A percentile compares a stretch with the other conserved stretches of the same genome.
phyloP scores from a whole-genome alignment of 2,888 invertebrate species.

The Ornithoptera priamus region DNA sequence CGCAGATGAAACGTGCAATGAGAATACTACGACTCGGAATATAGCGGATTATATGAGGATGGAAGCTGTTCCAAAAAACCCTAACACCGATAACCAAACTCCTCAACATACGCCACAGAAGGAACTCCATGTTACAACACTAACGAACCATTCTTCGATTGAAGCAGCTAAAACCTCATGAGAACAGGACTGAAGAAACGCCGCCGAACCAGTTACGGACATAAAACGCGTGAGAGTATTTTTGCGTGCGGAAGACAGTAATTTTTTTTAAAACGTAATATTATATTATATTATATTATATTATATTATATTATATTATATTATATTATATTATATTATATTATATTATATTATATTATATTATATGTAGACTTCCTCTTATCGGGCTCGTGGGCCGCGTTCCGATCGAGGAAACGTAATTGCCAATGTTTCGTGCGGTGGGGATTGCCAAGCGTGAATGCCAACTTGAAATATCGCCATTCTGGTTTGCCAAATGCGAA shows the following conservation, averaged over 20 bases:
- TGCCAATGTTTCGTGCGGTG: conserved; percentile 16
- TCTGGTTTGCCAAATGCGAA: neutral
- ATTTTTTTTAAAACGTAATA: neutral
- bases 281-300: neutral
- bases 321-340: neutral
- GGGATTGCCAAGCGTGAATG: conserved; percentile 10
- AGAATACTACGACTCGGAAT: too few relatives aligned
- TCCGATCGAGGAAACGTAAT: conserved; percentile 2
- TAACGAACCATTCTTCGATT: too few relatives aligned
- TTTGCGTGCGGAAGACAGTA: neutral
- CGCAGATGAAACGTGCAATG: too few relatives aligned
- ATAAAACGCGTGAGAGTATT: neutral
- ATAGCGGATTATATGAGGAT: too few relatives aligned
- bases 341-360: neutral
- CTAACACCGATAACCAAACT: too few relatives aligned
- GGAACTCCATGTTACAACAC: too few relatives aligned
- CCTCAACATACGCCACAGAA: too few relatives aligned
- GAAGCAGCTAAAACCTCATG: too few relatives aligned
- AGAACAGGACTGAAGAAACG: too few relatives aligned
- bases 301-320: neutral
- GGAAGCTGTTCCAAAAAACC: too few relatives aligned
- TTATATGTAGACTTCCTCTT: neutral
- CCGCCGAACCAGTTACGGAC: too few relatives aligned
- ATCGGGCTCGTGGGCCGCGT: conserved; percentile 2
- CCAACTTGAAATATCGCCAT: conserved; percentile 5